Base-by-base conservation (phyloP, 2,888 invertebrate genomes). In the Cheilosia soror region DNA sequence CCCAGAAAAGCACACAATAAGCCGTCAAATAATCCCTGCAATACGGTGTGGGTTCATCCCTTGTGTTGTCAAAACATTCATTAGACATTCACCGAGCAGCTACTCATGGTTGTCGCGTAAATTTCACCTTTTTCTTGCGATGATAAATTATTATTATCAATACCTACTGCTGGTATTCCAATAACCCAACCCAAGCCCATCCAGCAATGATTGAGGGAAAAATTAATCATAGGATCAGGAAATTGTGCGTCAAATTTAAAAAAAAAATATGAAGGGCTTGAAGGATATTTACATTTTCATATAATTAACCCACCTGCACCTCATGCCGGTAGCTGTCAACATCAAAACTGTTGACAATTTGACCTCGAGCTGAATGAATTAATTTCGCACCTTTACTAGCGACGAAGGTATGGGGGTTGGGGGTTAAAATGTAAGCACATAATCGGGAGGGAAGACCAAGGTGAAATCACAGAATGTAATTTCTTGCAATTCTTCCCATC, bases 1-100 rank as follows among this genome's bases (percentile, higher is more conserved):
- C 13, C 20, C 15, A 49, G 9, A 49, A 60, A n/a, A 27, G 42
- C n/a, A n/a, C 40, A 27, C 37, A 51, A 66, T 66, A 66, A 68
- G 27, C 53, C 44, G 9, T 5, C 44, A 60, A 77, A 37, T 69
- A 69, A 62, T 51, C 53, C 53, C 44, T 51, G 40, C 20, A 15
- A 0, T 42, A 53, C 27, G 33, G 20, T 11, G 66, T 51, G 58
- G 58, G 66, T 58, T 58, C 49, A 75, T 75, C 58, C 65, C 76
- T 31, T 49, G 42, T 42, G 42, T 42, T 51, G 40, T 68, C 68
- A 53, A 60, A 69, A 29, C 4, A 49, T 25, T 65, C 49, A 29
- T 47, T 49, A 37, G 47, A 13, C 51, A 2, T 40, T 25, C 9
- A 1, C 27, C 37, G 44, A 4, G n/a, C 42, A 15, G 11, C 33